Evolutionary conservation across 2,888 invertebrate species (phyloP), one percentile per base, ranked within the genome.

Genomic region (Drosophila borealis): DNA sequence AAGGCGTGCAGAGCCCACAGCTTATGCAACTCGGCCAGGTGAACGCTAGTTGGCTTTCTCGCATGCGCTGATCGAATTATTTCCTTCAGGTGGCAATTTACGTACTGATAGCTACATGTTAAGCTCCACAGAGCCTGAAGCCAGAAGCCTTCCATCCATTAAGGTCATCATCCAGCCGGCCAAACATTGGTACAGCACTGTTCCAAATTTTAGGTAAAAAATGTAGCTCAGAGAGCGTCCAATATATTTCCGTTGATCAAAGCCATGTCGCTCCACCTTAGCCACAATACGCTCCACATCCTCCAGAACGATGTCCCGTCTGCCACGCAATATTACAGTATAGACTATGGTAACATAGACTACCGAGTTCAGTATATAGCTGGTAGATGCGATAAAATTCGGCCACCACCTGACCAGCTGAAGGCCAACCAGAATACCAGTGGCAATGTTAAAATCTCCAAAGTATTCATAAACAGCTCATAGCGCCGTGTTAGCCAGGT

Each of bases 121-220:
- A 83, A 68, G 5, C 71, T 55, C 88, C 85, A 87, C 2, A 87
- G 5, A 0, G 66, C 59, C n/a, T 77, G 25, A 11, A 61, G n/a
- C n/a, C n/a, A n/a, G n/a, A 0, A 0, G 34, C 0, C 3, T 0
- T 8, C 42, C 42, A 25, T 2, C 8, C 6, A 39, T 1, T 10
- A 77, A 45, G 6, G 9, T 0, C 1, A 48, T 1, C 25, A 25
- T 1, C 5, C 25, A 25, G 3, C 67, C 42, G 39, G 42, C 21
- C 4, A 68, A 0, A 9, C 49, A 21, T 13, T 74, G 4, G 39
- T 3, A 5, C 10, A 49, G 0, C 49, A 71, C 21, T 10, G 45
- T 39, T 1, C n/a, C n/a, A 13, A 64, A 34, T 13, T 78, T 78
- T 3, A 63, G 17, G 10, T 56, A 57, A 39, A 57, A 75, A 1